These are phyloP conservation scores for Cairina moschata DNA, from an alignment of 2,113 vertebrate species.

Conservation along the genomic window DNA sequence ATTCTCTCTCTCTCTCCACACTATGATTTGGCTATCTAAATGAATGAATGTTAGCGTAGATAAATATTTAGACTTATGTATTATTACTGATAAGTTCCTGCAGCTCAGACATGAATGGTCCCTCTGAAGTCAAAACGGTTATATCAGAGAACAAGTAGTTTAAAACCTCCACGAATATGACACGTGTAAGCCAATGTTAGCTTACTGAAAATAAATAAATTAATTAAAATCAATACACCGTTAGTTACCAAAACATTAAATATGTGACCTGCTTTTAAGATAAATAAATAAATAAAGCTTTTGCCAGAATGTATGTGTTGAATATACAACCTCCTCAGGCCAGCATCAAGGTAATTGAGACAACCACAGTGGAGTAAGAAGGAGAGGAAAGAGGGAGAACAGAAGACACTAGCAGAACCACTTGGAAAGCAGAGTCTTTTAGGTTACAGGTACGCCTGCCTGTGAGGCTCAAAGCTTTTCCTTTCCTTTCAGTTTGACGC, in stretches of 20 bases:
- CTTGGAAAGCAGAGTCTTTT: neutral
- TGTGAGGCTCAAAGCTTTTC: neutral
- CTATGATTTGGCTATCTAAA: neutral
- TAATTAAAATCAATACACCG: neutral
- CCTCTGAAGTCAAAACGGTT: neutral
- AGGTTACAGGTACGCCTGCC: rapidly evolving
- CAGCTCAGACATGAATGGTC: neutral
- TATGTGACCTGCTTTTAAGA: neutral
- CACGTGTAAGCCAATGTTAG: neutral
- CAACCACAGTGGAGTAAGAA: rapidly evolving
- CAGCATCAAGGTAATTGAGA: neutral
- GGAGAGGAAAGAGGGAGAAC: neutral
- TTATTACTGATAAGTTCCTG: neutral
- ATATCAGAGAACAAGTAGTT: neutral
- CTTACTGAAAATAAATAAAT: neutral
- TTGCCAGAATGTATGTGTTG: neutral
- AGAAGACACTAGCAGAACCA: neutral
- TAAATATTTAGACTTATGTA: neutral
- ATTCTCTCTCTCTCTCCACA: neutral
- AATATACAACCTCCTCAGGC: neutral
- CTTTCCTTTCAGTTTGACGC: neutral
- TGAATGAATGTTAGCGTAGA: neutral
- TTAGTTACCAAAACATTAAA: neutral
- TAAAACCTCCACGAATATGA: neutral
- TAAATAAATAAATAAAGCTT: neutral